A percentile compares a stretch with the other conserved stretches of the same genome.
phyloP scores from a whole-genome alignment of 2,113 vertebrate genomes.

The Gallinago paraguaiae region DNA sequence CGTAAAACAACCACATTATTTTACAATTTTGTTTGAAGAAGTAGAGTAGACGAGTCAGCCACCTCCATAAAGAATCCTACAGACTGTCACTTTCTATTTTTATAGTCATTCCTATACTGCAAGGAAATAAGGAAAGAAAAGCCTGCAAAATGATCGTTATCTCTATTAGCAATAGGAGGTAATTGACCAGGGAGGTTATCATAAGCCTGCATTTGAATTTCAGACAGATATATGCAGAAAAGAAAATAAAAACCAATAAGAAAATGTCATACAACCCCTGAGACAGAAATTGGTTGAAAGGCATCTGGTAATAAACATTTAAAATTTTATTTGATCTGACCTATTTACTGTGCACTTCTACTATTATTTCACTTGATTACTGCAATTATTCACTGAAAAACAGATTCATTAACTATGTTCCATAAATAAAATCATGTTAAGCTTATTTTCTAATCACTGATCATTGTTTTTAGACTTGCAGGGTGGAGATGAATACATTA shows the following conservation, averaged over 20 bases:
- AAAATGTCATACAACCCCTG: neutral
- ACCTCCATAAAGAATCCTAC: neutral
- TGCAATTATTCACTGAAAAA: conserved; percentile 31
- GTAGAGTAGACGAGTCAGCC: neutral
- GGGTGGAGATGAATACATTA: neutral
- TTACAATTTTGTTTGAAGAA: neutral
- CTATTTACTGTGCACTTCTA: conserved; percentile 25
- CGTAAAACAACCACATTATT: neutral
- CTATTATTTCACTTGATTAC: conserved; percentile 15
- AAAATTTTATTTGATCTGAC: conserved; percentile 28
- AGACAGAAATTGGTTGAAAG: neutral
- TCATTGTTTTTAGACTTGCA: conserved; percentile 27
- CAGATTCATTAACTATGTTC: conserved; percentile 7
- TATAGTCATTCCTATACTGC: neutral
- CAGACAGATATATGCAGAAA: neutral
- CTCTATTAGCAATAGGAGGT: neutral
- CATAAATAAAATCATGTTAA: conserved; percentile 29
- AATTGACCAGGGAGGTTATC: neutral
- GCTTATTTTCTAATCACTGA: conserved; percentile 41
- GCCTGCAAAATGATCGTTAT: neutral
- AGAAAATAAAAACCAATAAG: neutral
- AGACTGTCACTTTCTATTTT: neutral
- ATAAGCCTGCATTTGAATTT: neutral
- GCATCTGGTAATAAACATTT: neutral
- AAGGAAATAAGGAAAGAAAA: neutral